A percentile compares a stretch with the other conserved stretches of the same genome.
Conservation (phyloP, 1,140 invertebrate species). For the Phymastichus coffea region DNA sequence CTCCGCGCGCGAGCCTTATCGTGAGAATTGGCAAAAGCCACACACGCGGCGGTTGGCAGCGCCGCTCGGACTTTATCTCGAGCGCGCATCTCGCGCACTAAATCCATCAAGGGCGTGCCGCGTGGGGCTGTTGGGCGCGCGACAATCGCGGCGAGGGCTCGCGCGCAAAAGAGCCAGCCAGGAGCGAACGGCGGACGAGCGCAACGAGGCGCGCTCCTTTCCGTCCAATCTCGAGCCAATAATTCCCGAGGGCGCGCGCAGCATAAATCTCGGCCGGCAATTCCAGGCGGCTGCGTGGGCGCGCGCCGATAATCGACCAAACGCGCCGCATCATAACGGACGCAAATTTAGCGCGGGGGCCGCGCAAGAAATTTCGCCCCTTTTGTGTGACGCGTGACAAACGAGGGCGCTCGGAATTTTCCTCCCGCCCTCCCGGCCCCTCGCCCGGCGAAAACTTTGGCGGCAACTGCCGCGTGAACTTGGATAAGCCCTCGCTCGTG, state of each 20-base stretch:
- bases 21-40: neutral
- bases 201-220: neutral
- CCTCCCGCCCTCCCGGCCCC: neutral
- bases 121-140: neutral
- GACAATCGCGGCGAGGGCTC: neutral
- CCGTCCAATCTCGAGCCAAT: neutral
- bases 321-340: neutral
- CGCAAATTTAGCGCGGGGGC: neutral
- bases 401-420: too few species aligned
- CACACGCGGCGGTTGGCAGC: too few species aligned
- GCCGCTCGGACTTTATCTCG: too few species aligned
- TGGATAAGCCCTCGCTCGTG: too few species aligned
- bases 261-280: conserved; percentile 17
- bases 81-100: conserved; percentile 2
- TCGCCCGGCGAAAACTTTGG: too few species aligned
- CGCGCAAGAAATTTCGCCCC: conserved; percentile 1
- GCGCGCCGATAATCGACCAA: conserved; percentile 8
- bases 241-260: neutral
- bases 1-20: neutral
- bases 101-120: conserved; percentile 6
- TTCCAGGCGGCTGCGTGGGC: too few species aligned
- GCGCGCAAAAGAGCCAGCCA: neutral
- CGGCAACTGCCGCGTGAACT: too few species aligned
- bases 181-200: neutral
- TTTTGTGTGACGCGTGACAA: conserved; percentile 14